Evolutionary conservation across 1,140 invertebrate genomes (phyloP), one percentile per base, ranked within the genome.

Genomic region (Chelonus insularis): DNA sequence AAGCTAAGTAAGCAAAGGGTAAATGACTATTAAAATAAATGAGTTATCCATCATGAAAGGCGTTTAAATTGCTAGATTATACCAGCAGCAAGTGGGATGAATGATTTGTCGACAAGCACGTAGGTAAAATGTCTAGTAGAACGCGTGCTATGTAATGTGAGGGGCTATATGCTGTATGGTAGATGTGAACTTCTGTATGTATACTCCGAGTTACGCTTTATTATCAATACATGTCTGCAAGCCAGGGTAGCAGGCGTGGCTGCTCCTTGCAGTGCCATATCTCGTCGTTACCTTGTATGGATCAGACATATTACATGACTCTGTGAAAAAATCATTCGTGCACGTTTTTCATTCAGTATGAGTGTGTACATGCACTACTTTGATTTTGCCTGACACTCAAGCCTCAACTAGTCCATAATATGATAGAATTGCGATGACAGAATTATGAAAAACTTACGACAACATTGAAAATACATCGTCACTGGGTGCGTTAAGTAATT

Each of bases 261-360:
- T 41, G 54, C 37, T 39, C 20, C 16, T 34, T 29, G 21, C 5
- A 8, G 4, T 14, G 14, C 47, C 2, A 2, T n/a, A 18, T 68
- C 61, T 63, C 68, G 25, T 51, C 69, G 69, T 72, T 70, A 62
- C 70, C 70, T 69, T 72, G 67, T 72, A 70, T 72, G 70, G 70
- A 70, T 70, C 67, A 72, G 58, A 67, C 63, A 58, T 32, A 66
- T 62, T 67, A 62, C 57, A 60, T 68, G 51, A 29, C 25, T 29
- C 25, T 29, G 47, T 54, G 43, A 47, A 16, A 52, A 70, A 48
- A 65, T 55, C 23, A 56, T 55, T 48, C 65, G 62, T 58, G 56
- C 65, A 57, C 51, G 16, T 9, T 4, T 37, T 37, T 45, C 50
- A 20, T 8, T 21, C 16, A 29, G 23, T 9, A 9, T 14, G 9